These are phyloP conservation scores for Campylorhamphus procurvoides DNA, from an alignment of 2,113 vertebrate species.

Conservation along the genomic window DNA sequence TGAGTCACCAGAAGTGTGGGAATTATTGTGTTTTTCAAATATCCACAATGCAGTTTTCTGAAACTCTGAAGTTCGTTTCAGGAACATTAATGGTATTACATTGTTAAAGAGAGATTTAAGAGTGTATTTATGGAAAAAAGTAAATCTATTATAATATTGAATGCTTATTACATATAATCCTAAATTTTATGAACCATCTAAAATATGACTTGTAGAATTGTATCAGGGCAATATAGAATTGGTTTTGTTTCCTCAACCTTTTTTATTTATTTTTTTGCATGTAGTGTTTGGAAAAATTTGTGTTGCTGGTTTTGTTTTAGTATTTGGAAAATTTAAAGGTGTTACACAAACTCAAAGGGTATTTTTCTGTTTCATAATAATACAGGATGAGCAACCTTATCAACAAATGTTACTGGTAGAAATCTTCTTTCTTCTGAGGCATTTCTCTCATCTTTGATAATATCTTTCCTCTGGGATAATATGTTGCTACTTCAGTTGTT, in stretches of 20 bases:
- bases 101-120: neutral
- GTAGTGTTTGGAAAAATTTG: neutral
- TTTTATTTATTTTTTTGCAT: neutral
- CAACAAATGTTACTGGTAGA: neutral
- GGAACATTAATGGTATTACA: neutral
- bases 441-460: neutral
- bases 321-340: neutral
- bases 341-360: neutral
- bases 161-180: neutral
- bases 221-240: neutral
- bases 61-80: neutral
- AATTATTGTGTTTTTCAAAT: neutral
- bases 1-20: neutral
- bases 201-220: neutral
- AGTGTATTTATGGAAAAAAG: neutral
- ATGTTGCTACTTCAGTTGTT: neutral
- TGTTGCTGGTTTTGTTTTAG: neutral
- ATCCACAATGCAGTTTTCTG: fast-evolving
- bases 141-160: neutral
- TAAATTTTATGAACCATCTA: neutral
- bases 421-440: neutral
- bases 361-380: neutral
- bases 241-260: neutral
- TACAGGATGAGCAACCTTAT: neutral
- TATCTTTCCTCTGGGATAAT: neutral